Evolutionary conservation across 2,797 vertebrate genomes (phyloP).

Genomic region (Etheostoma perlongum): DNA sequence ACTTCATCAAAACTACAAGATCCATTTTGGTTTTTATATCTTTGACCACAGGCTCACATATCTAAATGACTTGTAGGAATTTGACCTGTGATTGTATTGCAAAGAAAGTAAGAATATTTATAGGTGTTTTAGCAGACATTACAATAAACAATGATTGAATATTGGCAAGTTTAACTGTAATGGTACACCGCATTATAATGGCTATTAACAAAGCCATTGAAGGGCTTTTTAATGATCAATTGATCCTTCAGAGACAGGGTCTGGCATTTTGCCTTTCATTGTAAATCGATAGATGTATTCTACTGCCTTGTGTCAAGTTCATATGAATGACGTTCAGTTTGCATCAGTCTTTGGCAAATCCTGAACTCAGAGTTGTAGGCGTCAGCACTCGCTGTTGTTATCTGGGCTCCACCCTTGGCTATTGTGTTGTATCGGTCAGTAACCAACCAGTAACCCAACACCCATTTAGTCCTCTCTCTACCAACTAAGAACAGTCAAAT

Average conservation of each 20-base stretch:
- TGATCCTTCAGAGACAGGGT: conserved; percentile 7
- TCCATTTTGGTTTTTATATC: not conserved
- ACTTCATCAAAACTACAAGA: not conserved
- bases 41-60: not conserved
- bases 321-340: not conserved
- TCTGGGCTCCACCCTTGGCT: not conserved
- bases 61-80: not conserved
- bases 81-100: not conserved
- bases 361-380: not conserved
- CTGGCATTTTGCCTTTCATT: conserved; percentile 11
- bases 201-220: not conserved
- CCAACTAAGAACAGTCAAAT: not conserved
- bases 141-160: conserved; percentile 30
- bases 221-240: not conserved
- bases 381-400: not conserved
- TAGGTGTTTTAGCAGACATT: not conserved
- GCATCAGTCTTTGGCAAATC: not conserved
- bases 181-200: conserved; percentile 5
- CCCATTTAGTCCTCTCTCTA: not conserved
- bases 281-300: not conserved
- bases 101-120: conserved; percentile 14
- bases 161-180: conserved; percentile 16
- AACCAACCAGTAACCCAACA: conserved; percentile 6
- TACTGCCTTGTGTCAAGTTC: conserved; percentile 4
- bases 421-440: not conserved